Evolutionary conservation across 2,113 vertebrate genomes (phyloP).

Genomic region (Oxyura jamaicensis): DNA sequence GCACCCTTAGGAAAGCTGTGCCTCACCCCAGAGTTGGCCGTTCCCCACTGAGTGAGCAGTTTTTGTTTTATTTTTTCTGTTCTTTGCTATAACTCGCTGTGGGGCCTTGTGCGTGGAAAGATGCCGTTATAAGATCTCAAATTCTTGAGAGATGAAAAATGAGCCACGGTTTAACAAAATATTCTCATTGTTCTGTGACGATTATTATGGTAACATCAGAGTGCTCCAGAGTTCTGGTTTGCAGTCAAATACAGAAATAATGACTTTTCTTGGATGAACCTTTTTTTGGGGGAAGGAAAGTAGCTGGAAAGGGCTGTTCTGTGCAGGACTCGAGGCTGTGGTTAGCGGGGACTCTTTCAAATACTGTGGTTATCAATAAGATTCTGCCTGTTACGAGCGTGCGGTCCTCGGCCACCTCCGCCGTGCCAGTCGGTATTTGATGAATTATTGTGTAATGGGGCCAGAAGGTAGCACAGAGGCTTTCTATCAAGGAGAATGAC

Average conservation of each 20-base stretch:
- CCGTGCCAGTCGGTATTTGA: background rate
- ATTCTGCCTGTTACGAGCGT: background rate
- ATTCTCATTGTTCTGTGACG: background rate
- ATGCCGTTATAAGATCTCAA: background rate
- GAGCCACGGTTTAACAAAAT: background rate
- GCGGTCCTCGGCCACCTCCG: background rate
- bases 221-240: background rate
- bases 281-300: background rate
- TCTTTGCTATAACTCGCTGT: background rate
- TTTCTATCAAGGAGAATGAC: constrained; percentile 1
- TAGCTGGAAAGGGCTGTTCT: background rate
- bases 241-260: constrained; percentile 9
- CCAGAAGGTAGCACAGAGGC: background rate
- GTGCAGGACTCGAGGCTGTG: background rate
- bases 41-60: background rate
- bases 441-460: constrained; percentile 15
- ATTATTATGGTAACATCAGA: background rate
- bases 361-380: background rate
- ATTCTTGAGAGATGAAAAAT: background rate
- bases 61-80: constrained; percentile 6
- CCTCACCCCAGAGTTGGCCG: background rate
- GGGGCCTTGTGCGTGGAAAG: constrained; percentile 24
- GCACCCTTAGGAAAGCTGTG: background rate
- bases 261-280: background rate
- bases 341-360: background rate